phyloP scores from a whole-genome alignment of 2,113 vertebrate species.

The Mustelus asterias region DNA sequence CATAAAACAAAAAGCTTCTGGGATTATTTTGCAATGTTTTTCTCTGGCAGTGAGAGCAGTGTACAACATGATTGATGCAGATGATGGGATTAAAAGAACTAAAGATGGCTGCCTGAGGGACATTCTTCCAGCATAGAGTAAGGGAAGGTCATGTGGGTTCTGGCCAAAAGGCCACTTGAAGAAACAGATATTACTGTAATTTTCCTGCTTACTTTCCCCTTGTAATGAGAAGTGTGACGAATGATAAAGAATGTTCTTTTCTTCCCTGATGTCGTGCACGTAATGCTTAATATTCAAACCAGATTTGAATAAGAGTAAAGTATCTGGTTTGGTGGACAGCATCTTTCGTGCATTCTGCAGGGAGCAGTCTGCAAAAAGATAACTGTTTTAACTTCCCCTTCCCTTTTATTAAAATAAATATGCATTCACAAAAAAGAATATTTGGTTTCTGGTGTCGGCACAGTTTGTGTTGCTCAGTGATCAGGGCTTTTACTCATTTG shows the following conservation, averaged over 20 bases:
- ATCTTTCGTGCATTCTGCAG: not conserved
- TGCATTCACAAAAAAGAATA: not conserved
- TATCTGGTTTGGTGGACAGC: not conserved
- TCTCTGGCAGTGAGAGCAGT: conserved; percentile 10
- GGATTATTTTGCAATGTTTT: not conserved
- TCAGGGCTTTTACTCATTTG: not conserved
- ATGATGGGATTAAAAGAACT: conserved; percentile 20
- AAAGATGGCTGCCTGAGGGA: conserved; percentile 19
- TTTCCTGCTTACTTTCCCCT: not conserved
- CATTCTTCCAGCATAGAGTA: conserved; percentile 22
- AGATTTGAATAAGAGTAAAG: not conserved
- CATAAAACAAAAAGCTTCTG: conserved; percentile 20
- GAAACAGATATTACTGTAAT: conserved; percentile 3
- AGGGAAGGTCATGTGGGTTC: conserved; percentile 14
- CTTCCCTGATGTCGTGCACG: not conserved
- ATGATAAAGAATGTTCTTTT: not conserved
- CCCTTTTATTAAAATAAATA: not conserved
- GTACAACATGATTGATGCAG: not conserved
- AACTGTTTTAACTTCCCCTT: not conserved
- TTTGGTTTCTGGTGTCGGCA: not conserved
- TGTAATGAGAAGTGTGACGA: conserved; percentile 17
- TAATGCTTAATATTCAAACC: conserved; percentile 13
- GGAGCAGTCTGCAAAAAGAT: not conserved
- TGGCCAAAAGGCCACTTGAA: conserved; percentile 1
- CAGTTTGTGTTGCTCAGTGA: not conserved